Base-by-base conservation (phyloP, 1,140 invertebrate species). In the Stegodyphus mimosarum region DNA sequence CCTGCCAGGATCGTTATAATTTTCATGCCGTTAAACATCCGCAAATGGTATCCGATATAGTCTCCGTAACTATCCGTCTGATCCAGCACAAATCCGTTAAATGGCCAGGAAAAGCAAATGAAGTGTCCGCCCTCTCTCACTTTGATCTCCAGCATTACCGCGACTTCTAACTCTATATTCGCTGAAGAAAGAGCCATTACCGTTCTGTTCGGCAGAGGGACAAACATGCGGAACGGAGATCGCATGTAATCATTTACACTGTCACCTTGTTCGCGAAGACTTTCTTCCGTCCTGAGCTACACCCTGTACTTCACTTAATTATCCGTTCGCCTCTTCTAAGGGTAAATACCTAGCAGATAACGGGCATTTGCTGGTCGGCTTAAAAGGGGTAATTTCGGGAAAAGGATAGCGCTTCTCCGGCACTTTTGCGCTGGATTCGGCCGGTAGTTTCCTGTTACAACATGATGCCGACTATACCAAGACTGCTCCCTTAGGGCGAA, bases 201-300 rank as follows among this genome's bases (percentile, higher is more conserved):
- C n/a, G 66, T 67, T 18, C 33, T 33, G 33, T 33, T 33, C 33
- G 33, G 33, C 66, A 6, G 15, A 67, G 66, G 66, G n/a, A 18
- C n/a, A 67, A 18, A 67, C 66, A 18, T 17, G n/a, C 9, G 9
- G 33, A 18, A 67, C n/a, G n/a, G 6, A 67, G 66, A 67, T 67
- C 33, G 66, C 33, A 67, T 11, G 66, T 67, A 67, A 67, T 67
- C 66, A 67, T 67, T 67, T 67, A 67, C n/a, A 15, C 66, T 67
- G 66, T 67, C 66, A 67, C 66, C 66, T 67, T 9, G n/a, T 67
- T 67, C n/a, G 66, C 33, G 9, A 18, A 17, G 66, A 67, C 15
- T 67, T 67, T 67, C 66, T 67, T 67, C 66, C 66, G n/a, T 67
- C 9, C n/a, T 15, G 11, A 17, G 66, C 9, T 9, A 17, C 33